These are phyloP conservation scores for Cydia fagiglandana DNA, from an alignment of 1,140 invertebrate genomes.

Conservation along the genomic window DNA sequence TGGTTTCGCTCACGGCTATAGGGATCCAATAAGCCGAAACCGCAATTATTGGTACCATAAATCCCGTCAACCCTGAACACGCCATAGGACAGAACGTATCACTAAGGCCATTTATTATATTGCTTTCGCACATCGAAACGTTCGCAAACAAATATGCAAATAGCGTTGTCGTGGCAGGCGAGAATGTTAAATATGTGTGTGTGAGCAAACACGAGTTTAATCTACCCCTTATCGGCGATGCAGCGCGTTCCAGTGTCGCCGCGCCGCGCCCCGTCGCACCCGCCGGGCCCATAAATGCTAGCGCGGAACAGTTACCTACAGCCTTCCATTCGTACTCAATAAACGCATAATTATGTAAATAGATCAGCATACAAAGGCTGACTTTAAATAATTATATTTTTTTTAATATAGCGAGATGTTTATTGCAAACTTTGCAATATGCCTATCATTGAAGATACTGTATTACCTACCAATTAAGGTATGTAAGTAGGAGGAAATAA, in stretches of 20 bases:
- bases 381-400: too few species aligned
- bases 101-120: conserved; percentile 34
- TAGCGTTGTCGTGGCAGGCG: conserved; percentile 62
- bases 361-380: background rate
- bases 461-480: background rate
- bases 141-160: conserved; percentile 72
- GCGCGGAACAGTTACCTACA: background rate
- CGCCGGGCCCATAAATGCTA: background rate
- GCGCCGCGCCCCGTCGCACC: conserved; percentile 17
- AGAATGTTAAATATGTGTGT: conserved; percentile 72
- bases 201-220: conserved; percentile 71
- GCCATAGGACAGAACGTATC: conserved; percentile 24
- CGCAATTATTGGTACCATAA: conserved; percentile 25
- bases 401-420: background rate
- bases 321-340: conserved; percentile 22
- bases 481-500: background rate
- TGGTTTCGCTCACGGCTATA: background rate
- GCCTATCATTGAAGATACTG: background rate
- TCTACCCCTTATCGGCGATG: conserved; percentile 66
- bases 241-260: conserved; percentile 32
- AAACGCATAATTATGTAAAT: background rate
- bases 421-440: too few species aligned
- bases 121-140: conserved; percentile 59
- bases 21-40: conserved; percentile 7
- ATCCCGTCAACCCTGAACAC: conserved; percentile 8